Percentiles rank a stretch among this genome's conserved stretches.
phyloP scores from a whole-genome alignment of 2,113 vertebrate genomes.

The Oostethus manadensis region DNA sequence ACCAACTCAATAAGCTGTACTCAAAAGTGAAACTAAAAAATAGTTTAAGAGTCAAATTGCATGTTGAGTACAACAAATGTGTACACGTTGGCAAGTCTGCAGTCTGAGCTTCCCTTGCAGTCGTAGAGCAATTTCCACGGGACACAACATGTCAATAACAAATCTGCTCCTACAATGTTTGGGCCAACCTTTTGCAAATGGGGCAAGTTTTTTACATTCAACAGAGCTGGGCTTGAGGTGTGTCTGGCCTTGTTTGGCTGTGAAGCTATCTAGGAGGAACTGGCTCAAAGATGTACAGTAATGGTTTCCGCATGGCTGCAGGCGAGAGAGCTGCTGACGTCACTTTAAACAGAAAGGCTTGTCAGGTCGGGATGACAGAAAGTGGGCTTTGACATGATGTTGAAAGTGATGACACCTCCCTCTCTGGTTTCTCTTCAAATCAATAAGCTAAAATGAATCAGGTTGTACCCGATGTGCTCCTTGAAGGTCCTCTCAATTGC shows the following conservation, averaged over 20 bases:
- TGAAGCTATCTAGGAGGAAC: conserved; percentile 26
- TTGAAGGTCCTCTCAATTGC: conserved; percentile 31
- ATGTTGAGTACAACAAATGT: no score
- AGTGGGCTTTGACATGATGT: conserved; percentile 25
- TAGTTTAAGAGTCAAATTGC: no score
- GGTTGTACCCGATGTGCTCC: conserved; percentile 22
- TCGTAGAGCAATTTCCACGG: no score
- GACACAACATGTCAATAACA: background rate
- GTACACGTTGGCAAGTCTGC: no score
- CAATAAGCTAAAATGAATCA: conserved; percentile 49
- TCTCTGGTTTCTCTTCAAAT: conserved; percentile 30
- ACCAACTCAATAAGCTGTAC: no score
- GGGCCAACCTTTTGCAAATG: conserved; percentile 31
- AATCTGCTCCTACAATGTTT: conserved; percentile 27
- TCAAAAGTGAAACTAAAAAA: no score
- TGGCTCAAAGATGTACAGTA: conserved; percentile 18
- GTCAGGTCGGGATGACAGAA: conserved; percentile 25
- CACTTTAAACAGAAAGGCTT: conserved; percentile 42
- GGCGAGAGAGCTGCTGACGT: conserved; percentile 16
- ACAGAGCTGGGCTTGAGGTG: conserved; percentile 24
- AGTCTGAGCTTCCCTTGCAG: no score
- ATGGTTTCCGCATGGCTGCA: conserved; percentile 11
- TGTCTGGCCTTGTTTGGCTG: conserved; percentile 40
- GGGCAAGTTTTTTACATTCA: conserved; percentile 34
- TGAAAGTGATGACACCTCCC: conserved; percentile 12